Base-by-base conservation (phyloP, 2,113 vertebrate species). In the Rhegmatorhina hoffmannsi region DNA sequence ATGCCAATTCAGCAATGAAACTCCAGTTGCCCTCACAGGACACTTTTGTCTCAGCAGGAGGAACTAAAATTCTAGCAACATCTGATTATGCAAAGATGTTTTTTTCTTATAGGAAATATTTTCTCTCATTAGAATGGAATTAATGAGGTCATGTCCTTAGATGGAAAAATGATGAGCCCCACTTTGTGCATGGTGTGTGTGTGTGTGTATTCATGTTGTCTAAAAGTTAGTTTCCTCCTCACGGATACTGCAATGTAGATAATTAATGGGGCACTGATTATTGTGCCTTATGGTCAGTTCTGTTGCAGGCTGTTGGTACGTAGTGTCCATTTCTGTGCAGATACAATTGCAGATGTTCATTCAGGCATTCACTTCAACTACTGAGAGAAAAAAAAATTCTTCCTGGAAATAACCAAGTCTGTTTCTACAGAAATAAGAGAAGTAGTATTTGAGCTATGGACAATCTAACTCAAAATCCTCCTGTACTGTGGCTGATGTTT, bases 161-260 rank as follows among this genome's bases (percentile, higher is more conserved):
- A 79, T 20, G 38, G 70, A 44, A 74, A 63, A 85, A 43, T 17
- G 20, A 38, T 31, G 38, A 80, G 24, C 24, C 11, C 10, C 7
- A 8, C 14, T 87, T 87, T 40, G 50, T 88, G n/a, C 2, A 0
- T 62, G 55, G 16, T 68, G 16, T 56, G 34, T 19, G 43, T 21
- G 43, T 36, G 28, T 77, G 24, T 66, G 44, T 52, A 9, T 87
- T 82, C 84, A 78, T 67, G 81, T 75, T 75, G 47, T 40, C 28
- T 53, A 28, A 64, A 84, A 86, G 76, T 87, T 89, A 16, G 5
- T 91, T 94, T 74, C 40, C 86, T 62, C 59, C 79, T 49, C 24
- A n/a, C 68, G 74, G 60, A 49, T 83, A 24, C 69, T 67, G 60
- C 86, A 72, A 83, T 94, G 92, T 87, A 73, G 87, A 50, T 91